These are phyloP conservation scores for Sturnira hondurensis DNA, from an alignment of 2,113 vertebrate genomes.

Conservation along the genomic window DNA sequence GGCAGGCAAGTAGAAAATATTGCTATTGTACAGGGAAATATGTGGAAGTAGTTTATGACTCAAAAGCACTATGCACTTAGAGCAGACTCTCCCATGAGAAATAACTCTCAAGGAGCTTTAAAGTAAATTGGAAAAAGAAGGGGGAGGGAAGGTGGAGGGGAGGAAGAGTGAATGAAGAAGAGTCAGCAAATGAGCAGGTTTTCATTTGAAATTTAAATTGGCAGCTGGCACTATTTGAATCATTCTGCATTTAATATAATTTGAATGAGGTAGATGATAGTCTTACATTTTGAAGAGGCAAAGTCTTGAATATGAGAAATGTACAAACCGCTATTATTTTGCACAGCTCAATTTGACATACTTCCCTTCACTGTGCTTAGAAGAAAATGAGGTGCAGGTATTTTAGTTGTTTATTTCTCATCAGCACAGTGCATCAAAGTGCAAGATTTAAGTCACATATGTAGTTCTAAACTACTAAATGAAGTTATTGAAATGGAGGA, in stretches of 20 bases:
- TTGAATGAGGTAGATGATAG: conserved; percentile 56
- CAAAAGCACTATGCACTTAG: background rate
- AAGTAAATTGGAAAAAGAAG: conserved; percentile 48
- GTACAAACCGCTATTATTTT: conserved; percentile 46
- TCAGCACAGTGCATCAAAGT: background rate
- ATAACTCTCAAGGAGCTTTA: conserved; percentile 49
- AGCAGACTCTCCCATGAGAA: conserved; percentile 24
- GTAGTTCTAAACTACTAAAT: background rate
- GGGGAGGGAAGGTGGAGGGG: background rate
- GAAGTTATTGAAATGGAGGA: background rate
- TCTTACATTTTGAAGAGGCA: conserved; percentile 42
- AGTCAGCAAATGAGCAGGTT: conserved; percentile 61
- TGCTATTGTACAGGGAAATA: background rate
- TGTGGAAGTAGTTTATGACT: conserved; percentile 22
- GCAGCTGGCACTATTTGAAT: conserved; percentile 62
- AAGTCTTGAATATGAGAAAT: conserved; percentile 41
- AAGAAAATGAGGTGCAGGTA: conserved; percentile 37
- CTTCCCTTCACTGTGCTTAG: conserved; percentile 1
- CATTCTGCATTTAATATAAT: conserved; percentile 66
- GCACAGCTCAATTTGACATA: conserved; percentile 36
- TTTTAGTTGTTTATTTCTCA: conserved; percentile 31
- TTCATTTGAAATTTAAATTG: conserved; percentile 72
- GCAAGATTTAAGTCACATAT: background rate
- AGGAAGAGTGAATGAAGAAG: conserved; percentile 40
- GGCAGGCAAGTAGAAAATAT: background rate